Evolutionary conservation across 1,140 invertebrate genomes (phyloP).

Genomic region (Drosophila eugracilis): DNA sequence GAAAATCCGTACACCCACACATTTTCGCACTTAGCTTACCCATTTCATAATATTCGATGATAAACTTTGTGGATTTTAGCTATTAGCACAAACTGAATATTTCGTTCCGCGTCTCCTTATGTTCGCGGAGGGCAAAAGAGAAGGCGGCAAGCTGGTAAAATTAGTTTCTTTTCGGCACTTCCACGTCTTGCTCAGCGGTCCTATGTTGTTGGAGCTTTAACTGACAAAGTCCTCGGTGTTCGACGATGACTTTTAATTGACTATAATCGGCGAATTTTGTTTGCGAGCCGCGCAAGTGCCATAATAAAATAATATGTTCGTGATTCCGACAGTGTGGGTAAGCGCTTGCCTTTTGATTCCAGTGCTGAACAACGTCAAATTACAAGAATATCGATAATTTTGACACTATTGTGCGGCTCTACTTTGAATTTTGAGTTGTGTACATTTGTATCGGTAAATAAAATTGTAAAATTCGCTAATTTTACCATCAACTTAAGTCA

Average conservation of each 20-base stretch:
- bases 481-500: too few relatives aligned
- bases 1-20: conserved; percentile 16
- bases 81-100: conserved; percentile 25
- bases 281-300: conserved; percentile 45
- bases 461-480: too few relatives aligned
- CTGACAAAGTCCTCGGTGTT: neutral
- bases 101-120: conserved; percentile 32
- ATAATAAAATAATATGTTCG: conserved; percentile 56
- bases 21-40: conserved; percentile 52
- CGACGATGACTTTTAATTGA: conserved; percentile 4
- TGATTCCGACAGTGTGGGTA: conserved; percentile 18
- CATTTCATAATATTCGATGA: conserved; percentile 65
- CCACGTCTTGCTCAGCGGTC: conserved; percentile 4
- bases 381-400: conserved; percentile 24
- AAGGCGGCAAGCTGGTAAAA: neutral
- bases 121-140: neutral
- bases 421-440: conserved; percentile 39
- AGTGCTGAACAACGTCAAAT: conserved; percentile 45
- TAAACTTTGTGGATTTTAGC: conserved; percentile 11
- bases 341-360: conserved; percentile 17
- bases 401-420: conserved; percentile 13
- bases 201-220: neutral
- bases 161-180: conserved; percentile 1
- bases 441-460: neutral
- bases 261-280: conserved; percentile 6